Percentiles rank a stretch among this genome's conserved stretches.
These are phyloP conservation scores for Puffinus mauretanicus DNA, from an alignment of 2,113 vertebrate genomes.

Conservation along the genomic window DNA sequence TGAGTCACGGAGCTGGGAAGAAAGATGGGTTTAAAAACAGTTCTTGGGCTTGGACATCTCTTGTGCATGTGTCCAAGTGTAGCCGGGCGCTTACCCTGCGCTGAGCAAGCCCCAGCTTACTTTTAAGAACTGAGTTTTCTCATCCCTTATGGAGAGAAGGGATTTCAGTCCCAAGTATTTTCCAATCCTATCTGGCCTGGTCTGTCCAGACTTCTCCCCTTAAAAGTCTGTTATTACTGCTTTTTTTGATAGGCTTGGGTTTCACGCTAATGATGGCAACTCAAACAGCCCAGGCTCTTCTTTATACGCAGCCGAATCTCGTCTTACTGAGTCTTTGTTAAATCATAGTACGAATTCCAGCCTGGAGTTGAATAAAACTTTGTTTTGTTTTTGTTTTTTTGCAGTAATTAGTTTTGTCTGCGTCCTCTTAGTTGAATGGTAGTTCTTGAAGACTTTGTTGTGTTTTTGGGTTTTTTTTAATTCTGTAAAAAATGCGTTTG, in stretches of 20 bases:
- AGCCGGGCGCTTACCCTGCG: rapidly evolving
- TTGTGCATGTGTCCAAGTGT: rapidly evolving
- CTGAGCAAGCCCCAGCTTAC: background rate
- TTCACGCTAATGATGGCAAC: background rate
- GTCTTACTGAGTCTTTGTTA: background rate
- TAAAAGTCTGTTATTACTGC: background rate
- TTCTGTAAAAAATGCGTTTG: background rate
- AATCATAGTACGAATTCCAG: background rate
- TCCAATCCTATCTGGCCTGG: background rate
- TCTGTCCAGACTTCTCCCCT: background rate
- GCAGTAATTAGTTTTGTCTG: slow-evolving; percentile 40
- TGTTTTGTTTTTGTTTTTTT: background rate
- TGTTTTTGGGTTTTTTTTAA: background rate
- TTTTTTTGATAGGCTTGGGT: background rate
- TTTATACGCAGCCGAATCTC: background rate
- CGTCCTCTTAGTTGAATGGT: background rate
- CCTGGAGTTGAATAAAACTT: slow-evolving; percentile 1
- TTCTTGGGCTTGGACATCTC: background rate
- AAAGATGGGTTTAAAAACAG: background rate
- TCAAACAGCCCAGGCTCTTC: background rate
- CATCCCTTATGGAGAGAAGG: background rate
- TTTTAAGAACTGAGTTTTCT: background rate
- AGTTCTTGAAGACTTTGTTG: slow-evolving; percentile 32
- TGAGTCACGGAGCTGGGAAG: background rate
- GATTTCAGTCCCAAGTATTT: background rate